Evolutionary conservation across 1,140 invertebrate genomes (phyloP).

Genomic region (Microvelia longipes): DNA sequence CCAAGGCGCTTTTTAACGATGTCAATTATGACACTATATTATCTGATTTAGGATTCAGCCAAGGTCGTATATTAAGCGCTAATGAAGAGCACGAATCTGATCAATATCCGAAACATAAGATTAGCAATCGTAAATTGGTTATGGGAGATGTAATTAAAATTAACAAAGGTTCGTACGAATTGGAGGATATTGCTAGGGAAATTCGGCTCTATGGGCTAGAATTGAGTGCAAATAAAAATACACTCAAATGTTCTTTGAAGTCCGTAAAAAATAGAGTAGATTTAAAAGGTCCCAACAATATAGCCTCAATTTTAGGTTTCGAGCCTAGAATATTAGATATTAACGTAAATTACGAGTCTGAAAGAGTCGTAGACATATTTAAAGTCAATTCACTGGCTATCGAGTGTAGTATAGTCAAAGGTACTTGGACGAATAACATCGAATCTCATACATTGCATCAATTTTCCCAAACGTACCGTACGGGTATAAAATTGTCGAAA

Average conservation of each 20-base stretch:
- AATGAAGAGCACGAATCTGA: neutral
- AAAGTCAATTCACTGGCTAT: neutral
- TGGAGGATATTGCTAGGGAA: neutral
- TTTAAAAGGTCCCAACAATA: neutral
- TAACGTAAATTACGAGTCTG: neutral
- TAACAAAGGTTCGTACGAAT: neutral
- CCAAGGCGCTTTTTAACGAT: neutral
- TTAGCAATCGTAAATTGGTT: neutral
- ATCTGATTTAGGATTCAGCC: neutral
- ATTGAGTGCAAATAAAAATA: neutral
- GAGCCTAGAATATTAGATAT: neutral
- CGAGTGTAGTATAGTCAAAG: neutral
- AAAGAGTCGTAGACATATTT: neutral
- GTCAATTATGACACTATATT: neutral
- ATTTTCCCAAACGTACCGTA: neutral
- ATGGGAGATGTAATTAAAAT: neutral
- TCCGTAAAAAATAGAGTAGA: neutral
- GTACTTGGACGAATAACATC: neutral
- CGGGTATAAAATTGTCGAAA: neutral
- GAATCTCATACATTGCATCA: neutral
- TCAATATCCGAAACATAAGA: neutral
- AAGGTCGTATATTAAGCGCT: neutral
- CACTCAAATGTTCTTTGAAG: neutral
- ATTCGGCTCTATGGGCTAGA: neutral
- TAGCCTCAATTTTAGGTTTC: neutral